Evolutionary conservation across 1,140 invertebrate genomes (phyloP).

Genomic region (Diuraphis noxia): DNA sequence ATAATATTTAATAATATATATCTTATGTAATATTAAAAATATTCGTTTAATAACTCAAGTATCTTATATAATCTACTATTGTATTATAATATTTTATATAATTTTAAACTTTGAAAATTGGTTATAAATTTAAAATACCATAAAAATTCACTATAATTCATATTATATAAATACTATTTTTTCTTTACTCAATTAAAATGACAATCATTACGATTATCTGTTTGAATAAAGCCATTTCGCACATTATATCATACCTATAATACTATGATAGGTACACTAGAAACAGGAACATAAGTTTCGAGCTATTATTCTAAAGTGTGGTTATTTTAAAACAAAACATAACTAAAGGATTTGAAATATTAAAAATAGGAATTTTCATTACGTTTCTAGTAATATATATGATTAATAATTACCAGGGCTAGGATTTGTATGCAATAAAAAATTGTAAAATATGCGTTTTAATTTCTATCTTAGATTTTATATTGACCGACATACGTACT

Average conservation of each 20-base stretch:
- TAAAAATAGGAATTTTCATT: not conserved
- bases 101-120: not conserved
- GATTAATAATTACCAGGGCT: too few species aligned
- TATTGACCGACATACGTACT: too few species aligned
- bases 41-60: not conserved
- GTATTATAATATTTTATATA: not conserved
- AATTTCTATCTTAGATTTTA: too few species aligned
- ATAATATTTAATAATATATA: too few species aligned
- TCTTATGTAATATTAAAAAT: not conserved
- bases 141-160: not conserved
- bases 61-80: not conserved
- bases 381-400: too few species aligned
- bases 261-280: not conserved
- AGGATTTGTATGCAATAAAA: too few species aligned
- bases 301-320: not conserved
- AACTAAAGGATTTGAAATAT: not conserved
- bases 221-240: not conserved
- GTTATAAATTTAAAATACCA: not conserved
- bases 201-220: not conserved
- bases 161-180: not conserved
- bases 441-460: too few species aligned
- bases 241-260: not conserved
- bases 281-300: not conserved
- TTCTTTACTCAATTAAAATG: not conserved
- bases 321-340: not conserved